phyloP scores from a whole-genome alignment of 2,113 vertebrate species.

The Glaucidium brasilianum region DNA sequence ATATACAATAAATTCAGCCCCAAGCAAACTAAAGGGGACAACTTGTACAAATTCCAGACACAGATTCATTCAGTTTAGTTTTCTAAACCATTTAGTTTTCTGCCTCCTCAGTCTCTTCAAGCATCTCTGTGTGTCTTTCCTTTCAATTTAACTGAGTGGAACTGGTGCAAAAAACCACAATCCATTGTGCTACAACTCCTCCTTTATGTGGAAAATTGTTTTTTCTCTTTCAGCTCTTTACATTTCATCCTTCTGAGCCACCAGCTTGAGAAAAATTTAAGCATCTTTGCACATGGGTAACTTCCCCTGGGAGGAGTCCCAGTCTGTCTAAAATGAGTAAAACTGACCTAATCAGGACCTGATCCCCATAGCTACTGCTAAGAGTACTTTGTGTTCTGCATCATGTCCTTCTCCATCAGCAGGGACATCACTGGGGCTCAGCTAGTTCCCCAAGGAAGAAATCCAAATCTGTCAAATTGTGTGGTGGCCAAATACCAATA shows the following conservation, averaged over 20 bases:
- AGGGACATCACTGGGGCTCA: background rate
- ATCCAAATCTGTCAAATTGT: background rate
- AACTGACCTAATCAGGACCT: background rate
- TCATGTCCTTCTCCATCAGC: background rate
- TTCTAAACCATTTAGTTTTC: background rate
- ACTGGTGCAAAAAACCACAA: background rate
- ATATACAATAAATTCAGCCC: slow-evolving; percentile 38
- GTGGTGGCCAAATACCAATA: background rate
- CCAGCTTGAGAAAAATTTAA: background rate
- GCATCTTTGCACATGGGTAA: background rate
- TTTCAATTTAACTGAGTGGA: background rate
- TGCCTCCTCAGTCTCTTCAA: background rate
- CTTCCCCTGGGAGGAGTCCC: background rate
- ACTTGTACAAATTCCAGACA: background rate
- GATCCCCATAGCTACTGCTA: background rate
- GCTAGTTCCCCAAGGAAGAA: background rate
- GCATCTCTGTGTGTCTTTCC: background rate
- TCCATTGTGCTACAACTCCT: background rate
- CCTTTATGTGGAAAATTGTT: background rate
- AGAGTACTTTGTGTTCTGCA: background rate
- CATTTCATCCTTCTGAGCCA: background rate
- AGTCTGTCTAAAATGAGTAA: background rate
- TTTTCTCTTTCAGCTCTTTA: background rate
- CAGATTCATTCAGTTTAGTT: background rate
- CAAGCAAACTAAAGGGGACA: background rate